Evolutionary conservation across 2,113 vertebrate genomes (phyloP).

Genomic region (Merops nubicus): DNA sequence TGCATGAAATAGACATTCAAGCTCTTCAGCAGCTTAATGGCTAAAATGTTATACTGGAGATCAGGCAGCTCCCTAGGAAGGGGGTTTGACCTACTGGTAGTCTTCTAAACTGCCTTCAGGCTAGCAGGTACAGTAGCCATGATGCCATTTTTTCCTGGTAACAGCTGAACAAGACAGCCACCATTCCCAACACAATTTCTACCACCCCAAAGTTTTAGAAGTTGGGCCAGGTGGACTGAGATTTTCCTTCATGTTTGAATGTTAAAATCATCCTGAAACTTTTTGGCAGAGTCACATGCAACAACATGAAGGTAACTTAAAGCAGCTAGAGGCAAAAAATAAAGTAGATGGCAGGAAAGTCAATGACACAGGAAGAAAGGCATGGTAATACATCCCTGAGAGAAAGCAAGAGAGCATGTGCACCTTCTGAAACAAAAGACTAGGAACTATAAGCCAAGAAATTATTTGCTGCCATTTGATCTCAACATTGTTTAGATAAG

Average conservation of each 20-base stretch:
- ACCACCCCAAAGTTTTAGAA: neutral
- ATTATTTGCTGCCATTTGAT: neutral
- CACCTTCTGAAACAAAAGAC: neutral
- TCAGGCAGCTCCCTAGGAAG: neutral
- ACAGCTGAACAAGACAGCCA: neutral
- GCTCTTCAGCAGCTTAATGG: neutral
- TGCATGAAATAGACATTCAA: neutral
- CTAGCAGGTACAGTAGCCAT: neutral
- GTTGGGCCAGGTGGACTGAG: neutral
- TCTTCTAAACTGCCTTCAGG: neutral
- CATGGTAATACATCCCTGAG: neutral
- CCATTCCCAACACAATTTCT: neutral
- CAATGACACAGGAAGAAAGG: constrained; percentile 15
- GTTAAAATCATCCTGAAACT: neutral
- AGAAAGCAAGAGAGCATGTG: neutral
- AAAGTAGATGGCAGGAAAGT: neutral
- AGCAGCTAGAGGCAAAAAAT: neutral
- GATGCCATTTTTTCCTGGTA: neutral
- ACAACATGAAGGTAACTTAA: neutral
- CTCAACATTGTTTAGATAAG: neutral
- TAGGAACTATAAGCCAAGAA: neutral
- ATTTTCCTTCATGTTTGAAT: neutral
- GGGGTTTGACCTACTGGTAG: neutral
- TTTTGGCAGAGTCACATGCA: neutral
- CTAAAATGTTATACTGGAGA: neutral